Evolutionary conservation across 1,140 invertebrate species (phyloP), one percentile per base, ranked within the genome.

Genomic region (Hyles euphorbiae): DNA sequence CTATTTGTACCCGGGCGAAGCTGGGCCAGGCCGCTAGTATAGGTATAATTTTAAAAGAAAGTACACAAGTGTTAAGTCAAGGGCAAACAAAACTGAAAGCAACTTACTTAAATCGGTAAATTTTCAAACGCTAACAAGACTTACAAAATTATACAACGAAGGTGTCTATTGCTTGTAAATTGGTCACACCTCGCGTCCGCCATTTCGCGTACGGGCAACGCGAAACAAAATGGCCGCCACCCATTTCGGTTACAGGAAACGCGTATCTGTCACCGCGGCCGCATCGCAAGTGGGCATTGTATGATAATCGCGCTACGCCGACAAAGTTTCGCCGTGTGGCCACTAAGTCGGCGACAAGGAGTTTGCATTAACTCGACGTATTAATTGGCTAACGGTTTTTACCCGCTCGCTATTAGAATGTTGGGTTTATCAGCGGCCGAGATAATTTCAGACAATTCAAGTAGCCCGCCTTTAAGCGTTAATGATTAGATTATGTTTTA

Each of bases 261-360:
- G 80, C 74, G 77, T 84, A 87, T 87, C 81, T 87, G 83, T 87
- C 83, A 87, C 68, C 82, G 66, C 60, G 70, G 73, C 72, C 70
- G 80, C 78, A 84, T 87, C 75, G 74, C 80, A 82, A 87, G 79
- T 78, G 78, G 80, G 70, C 60, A 87, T 87, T 87, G 83, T 87
- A 87, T 87, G 83, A 84, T 87, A 87, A 87, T 87, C 72, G 72
- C 63, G 63, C 54, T 49, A 76, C 75, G 74, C 76, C 76, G 81
- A 81, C 78, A 78, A 84, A 86, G 81, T 81, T 83, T 79, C 70
- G 66, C 67, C 58, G 60, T 62, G 72, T 56, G 74, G 76, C 79
- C 70, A 71, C 53, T 68, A 76, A 81, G 75, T 52, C 7, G 53
- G 80, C 80, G 70, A 54, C 53, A 54, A 36, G 53, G 4, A 43